These are phyloP conservation scores for Aurelia aurita DNA, from an alignment of 30 jellyfish, hydroid and myxozoan species.

Conservation along the genomic window DNA sequence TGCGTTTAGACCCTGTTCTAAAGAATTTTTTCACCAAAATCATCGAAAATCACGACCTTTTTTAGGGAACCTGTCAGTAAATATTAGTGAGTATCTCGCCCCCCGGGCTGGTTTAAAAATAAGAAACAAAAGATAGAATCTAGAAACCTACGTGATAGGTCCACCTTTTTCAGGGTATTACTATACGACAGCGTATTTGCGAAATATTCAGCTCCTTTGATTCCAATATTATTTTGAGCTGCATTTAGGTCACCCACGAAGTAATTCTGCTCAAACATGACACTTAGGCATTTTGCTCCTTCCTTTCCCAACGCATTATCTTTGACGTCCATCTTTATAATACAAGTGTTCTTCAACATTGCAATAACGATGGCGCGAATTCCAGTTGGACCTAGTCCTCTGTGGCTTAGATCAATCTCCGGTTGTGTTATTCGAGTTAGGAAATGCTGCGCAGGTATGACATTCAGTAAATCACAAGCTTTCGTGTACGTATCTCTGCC, in stretches of 20 bases:
- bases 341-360: conserved; percentile 38
- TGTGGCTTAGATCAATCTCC: conserved; percentile 40
- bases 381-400: conserved; percentile 46
- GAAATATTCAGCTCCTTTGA: conserved; percentile 42
- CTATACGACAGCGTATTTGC: conserved; percentile 23
- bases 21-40: no score
- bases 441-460: conserved; percentile 42
- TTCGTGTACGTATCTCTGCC: conserved; percentile 42
- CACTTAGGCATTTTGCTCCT: conserved; percentile 23
- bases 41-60: no score
- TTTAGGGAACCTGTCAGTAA: no score
- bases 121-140: no score
- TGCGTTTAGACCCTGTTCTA: no score
- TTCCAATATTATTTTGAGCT: conserved; percentile 23
- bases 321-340: conserved; percentile 27
- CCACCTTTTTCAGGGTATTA: conserved; percentile 39
- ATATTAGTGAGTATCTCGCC: no score
- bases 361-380: conserved; percentile 53
- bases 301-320: conserved; percentile 48
- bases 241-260: conserved; percentile 33
- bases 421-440: conserved; percentile 22
- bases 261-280: conserved; percentile 49
- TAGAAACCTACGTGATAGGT: conserved; percentile 18
- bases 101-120: no score
- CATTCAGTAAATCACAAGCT: conserved; percentile 41